These are phyloP conservation scores for Malacoraja senta DNA, from an alignment of 2,797 vertebrate species.

Conservation along the genomic window DNA sequence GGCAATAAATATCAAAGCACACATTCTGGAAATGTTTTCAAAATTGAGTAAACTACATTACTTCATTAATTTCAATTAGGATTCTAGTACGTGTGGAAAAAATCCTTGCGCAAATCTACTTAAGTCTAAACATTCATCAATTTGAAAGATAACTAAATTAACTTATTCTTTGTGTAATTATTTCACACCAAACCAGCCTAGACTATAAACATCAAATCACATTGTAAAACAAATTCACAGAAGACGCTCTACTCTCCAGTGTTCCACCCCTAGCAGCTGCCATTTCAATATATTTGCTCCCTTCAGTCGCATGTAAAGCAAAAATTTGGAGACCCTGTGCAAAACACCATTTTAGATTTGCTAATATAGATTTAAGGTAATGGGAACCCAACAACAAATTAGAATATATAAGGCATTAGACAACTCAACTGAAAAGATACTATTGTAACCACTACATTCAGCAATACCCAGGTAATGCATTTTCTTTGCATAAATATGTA, in stretches of 20 bases:
- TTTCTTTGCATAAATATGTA: too few species aligned
- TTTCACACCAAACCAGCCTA: neutral
- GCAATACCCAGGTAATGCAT: neutral
- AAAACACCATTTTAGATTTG: neutral
- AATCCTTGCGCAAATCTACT: neutral
- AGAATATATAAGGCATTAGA: neutral
- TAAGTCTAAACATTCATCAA: neutral
- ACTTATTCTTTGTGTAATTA: neutral
- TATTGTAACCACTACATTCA: neutral
- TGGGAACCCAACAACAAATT: neutral
- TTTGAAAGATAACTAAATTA: neutral
- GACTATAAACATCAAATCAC: slow-evolving; percentile 9
- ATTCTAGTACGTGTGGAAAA: too few species aligned
- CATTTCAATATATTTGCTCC: neutral
- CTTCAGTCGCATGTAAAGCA: neutral
- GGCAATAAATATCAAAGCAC: too few species aligned
- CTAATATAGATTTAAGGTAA: neutral
- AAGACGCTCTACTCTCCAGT: neutral
- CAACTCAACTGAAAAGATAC: neutral
- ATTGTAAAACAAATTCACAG: neutral
- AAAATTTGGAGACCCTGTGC: neutral
- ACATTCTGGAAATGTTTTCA: too few species aligned
- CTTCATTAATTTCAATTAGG: too few species aligned
- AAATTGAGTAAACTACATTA: too few species aligned
- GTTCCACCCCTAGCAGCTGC: neutral